Percentiles rank a stretch among this genome's conserved stretches.
These are phyloP conservation scores for Pediacus dermestoides DNA, from an alignment of 2,888 invertebrate genomes.

Conservation along the genomic window DNA sequence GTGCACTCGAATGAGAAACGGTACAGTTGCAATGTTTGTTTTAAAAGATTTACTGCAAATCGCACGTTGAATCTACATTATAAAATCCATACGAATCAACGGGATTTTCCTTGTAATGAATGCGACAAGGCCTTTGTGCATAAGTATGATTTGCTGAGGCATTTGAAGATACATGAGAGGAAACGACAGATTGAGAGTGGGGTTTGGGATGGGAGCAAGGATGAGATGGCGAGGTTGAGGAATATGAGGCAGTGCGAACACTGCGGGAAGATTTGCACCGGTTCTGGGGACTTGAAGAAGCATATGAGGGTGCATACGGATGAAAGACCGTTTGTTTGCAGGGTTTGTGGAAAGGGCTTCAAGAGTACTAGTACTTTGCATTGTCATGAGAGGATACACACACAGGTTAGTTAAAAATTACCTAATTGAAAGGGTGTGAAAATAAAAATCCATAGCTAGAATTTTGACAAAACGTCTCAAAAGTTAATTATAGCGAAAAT, in stretches of 20 bases:
- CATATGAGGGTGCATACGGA: conserved; percentile 26
- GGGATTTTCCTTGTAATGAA: conserved; percentile 27
- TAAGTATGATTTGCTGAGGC: conserved; percentile 27
- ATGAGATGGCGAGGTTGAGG: conserved; percentile 20
- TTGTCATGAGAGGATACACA: conserved; percentile 28
- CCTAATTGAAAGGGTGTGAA: too few relatives aligned
- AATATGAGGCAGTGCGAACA: conserved; percentile 27
- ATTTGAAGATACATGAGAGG: conserved; percentile 27
- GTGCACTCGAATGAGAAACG: conserved; percentile 24
- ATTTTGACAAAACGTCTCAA: too few relatives aligned
- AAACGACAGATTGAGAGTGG: conserved; percentile 23
- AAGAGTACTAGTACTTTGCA: conserved; percentile 25
- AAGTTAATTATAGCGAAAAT: too few relatives aligned
- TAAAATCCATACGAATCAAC: conserved; percentile 29
- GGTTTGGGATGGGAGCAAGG: conserved; percentile 22
- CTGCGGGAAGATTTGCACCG: conserved; percentile 27
- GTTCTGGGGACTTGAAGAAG: conserved; percentile 25
- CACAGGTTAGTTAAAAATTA: conserved; percentile 14
- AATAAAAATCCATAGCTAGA: too few relatives aligned
- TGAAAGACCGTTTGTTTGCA: conserved; percentile 26
- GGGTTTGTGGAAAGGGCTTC: conserved; percentile 26
- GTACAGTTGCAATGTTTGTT: conserved; percentile 25
- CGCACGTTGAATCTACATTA: conserved; percentile 25
- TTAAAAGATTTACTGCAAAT: conserved; percentile 27
- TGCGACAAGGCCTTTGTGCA: conserved; percentile 32